These are phyloP conservation scores for Drosophila rhopaloa DNA, from an alignment of 1,140 invertebrate genomes.

Conservation along the genomic window DNA sequence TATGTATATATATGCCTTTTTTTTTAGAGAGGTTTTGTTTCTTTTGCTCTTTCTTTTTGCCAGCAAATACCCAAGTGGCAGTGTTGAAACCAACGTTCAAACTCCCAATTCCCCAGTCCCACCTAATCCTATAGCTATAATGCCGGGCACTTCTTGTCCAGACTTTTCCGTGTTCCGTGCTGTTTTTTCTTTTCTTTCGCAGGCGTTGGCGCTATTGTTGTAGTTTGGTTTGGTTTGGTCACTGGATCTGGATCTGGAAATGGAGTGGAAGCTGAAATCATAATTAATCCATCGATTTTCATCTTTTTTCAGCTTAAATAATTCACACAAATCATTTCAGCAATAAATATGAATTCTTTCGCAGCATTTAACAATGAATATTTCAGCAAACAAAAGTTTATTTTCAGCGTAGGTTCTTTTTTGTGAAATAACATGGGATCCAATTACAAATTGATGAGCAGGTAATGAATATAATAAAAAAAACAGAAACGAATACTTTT, in stretches of 20 bases:
- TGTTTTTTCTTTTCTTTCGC: slow-evolving; percentile 41
- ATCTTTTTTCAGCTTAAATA: slow-evolving; percentile 69
- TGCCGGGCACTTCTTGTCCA: slow-evolving; percentile 43
- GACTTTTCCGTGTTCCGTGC: slow-evolving; percentile 32
- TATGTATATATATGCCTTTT: slow-evolving; percentile 6
- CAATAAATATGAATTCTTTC: slow-evolving; percentile 47
- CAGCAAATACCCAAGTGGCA: slow-evolving; percentile 43
- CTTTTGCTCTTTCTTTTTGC: slow-evolving; percentile 13
- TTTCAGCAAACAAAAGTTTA: slow-evolving; percentile 35
- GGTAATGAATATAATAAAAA: slow-evolving; percentile 54
- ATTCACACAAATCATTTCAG: slow-evolving; percentile 57
- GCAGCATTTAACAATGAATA: slow-evolving; percentile 57
- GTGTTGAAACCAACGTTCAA: slow-evolving; percentile 29
- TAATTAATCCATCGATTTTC: slow-evolving; percentile 77
- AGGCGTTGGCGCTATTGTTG: slow-evolving; percentile 65
- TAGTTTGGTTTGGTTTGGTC: slow-evolving; percentile 75
- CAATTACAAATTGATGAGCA: slow-evolving; percentile 72
- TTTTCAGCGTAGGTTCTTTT: slow-evolving; percentile 30
- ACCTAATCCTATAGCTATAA: slow-evolving; percentile 40
- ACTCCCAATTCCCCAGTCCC: slow-evolving; percentile 30
- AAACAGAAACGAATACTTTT: slow-evolving; percentile 39
- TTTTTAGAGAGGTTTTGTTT: slow-evolving; percentile 12
- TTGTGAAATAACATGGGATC: slow-evolving; percentile 6
- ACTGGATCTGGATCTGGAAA: slow-evolving; percentile 36
- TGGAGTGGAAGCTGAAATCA: slow-evolving; percentile 38